Evolutionary conservation across 1,140 invertebrate genomes (phyloP), one percentile per base, ranked within the genome.

Genomic region (Gryon sp.): DNA sequence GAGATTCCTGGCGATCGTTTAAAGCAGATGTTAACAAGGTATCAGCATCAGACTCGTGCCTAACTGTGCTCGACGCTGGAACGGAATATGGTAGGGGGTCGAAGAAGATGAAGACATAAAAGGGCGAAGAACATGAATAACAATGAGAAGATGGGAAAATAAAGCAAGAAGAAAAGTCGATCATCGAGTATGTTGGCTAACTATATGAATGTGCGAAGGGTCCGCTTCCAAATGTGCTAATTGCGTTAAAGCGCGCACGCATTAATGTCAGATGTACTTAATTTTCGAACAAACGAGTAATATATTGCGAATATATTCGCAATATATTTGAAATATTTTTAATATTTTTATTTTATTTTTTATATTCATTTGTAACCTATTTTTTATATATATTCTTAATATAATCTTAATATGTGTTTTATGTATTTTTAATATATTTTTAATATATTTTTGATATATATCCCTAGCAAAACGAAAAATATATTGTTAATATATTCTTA

Each of bases 21-120:
- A 83, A 85, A 68, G 63, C 84, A 79, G 81, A 87, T 87, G 85
- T 88, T 87, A 87, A 88, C 87, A 86, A 88, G 86, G 80, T 84
- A 84, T 86, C 83, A 83, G 82, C 83, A 84, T 84, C 83, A 69
- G 84, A 81, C 84, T 85, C 84, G 84, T 86, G 84, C 83, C 80
- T 63, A 69, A 79, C 79, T 84, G 82, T 78, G 83, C 82, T 84
- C 76, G 83, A 78, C 68, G 73, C 48, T 45, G 34, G n/a, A 55
- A 48, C 48, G 43, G 60, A 76, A 70, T 59, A 76, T 70, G 45
- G 73, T 69, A 63, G 57, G 77, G 57, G 79, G 57, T 77, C 76
- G 72, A 75, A 74, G 74, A 72, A 62, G 66, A 69, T 73, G 60
- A 73, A 68, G 63, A 78, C 76, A 69, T 63, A 78, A 73, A 78